Base-by-base conservation (phyloP, 2,888 invertebrate species). In the Caenorhabditis sp. region DNA sequence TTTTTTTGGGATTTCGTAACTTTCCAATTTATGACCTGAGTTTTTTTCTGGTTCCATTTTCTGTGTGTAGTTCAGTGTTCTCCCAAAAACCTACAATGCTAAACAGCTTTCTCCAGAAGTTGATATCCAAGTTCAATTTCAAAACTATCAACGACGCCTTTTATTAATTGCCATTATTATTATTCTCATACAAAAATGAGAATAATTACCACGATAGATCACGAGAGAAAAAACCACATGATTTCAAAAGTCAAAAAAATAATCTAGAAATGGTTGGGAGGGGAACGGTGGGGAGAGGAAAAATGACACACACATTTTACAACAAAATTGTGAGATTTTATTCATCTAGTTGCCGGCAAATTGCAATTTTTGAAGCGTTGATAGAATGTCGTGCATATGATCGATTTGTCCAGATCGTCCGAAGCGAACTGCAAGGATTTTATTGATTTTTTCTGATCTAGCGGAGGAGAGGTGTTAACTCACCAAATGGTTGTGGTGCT, bases 401-500 rank as follows among this genome's bases (percentile, higher is more conserved):
- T 83, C 83, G 50, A 78, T 61, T 43, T 78, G 80, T 27, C 81
- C 81, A 20, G 83, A 83, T 26, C 83, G 79, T 54, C 83, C 83
- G 71, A 83, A 83, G 53, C 83, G 77, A 43, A 83, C 83, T 83
- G 77, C 63, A 76, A 61, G 17, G 17, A 5, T 20, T 25, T 23
- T 7, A 4, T 7, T 21, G 26, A 25, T 25, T 36, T 36, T 36
- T n/a, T n/a, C n/a, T n/a, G n/a, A n/a, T 36, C 36, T 5, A 36
- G 10, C 25, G 56, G 17, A n/a, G 43, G 1, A 3, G 27, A 56
- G n/a, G 26, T 25, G 58, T 25, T 8, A 25, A 49, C 78, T 60
- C 63, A 83, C 83, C 83, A 56, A 83, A 83, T 49, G 83, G 83
- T 66, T 83, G 83, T 20, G 83, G 83, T 23, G 78, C 78, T 69